A percentile compares a stretch with the other conserved stretches of the same genome.
Conservation (phyloP, 2,113 vertebrate genomes). For the Pluvianellus socialis region DNA sequence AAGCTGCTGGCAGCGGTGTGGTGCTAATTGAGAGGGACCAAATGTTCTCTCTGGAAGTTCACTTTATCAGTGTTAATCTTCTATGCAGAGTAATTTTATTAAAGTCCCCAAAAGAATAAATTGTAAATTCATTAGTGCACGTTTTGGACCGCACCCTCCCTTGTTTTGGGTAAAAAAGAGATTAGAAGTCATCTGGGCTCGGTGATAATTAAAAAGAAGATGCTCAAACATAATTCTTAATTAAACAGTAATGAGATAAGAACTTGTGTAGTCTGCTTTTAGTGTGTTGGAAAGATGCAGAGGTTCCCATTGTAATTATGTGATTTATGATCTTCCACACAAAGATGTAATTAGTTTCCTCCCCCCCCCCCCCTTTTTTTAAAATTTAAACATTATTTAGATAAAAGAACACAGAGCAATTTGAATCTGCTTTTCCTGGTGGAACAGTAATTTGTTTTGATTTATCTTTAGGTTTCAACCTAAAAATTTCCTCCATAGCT, state of each 20-base stretch:
- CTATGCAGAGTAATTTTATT: constrained; percentile 60
- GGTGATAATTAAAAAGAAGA: constrained; percentile 86
- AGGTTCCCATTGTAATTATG: constrained; percentile 74
- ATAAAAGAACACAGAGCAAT: background rate
- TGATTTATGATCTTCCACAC: constrained; percentile 82
- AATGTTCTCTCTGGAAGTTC: constrained; percentile 61
- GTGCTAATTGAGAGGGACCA: constrained; percentile 57
- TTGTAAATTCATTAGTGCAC: constrained; percentile 75
- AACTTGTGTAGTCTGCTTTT: constrained; percentile 53
- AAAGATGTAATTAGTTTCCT: constrained; percentile 75
- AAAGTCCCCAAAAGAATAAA: constrained; percentile 63
- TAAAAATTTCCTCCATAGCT: background rate
- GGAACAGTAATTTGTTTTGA: background rate
- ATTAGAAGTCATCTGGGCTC: constrained; percentile 81
- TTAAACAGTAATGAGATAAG: constrained; percentile 92
- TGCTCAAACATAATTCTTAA: constrained; percentile 89
- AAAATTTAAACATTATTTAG: constrained; percentile 62
- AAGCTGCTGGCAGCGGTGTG: background rate
- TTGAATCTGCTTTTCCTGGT: background rate
- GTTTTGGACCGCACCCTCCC: constrained; percentile 47
- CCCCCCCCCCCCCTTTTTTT: background rate
- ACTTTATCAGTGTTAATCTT: constrained; percentile 61
- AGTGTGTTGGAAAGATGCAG: constrained; percentile 49
- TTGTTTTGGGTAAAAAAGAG: constrained; percentile 34
- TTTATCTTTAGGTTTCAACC: background rate